A percentile compares a stretch with the other conserved stretches of the same genome.
phyloP scores from a whole-genome alignment of 2,113 vertebrate species.

The Rattus rattus region DNA sequence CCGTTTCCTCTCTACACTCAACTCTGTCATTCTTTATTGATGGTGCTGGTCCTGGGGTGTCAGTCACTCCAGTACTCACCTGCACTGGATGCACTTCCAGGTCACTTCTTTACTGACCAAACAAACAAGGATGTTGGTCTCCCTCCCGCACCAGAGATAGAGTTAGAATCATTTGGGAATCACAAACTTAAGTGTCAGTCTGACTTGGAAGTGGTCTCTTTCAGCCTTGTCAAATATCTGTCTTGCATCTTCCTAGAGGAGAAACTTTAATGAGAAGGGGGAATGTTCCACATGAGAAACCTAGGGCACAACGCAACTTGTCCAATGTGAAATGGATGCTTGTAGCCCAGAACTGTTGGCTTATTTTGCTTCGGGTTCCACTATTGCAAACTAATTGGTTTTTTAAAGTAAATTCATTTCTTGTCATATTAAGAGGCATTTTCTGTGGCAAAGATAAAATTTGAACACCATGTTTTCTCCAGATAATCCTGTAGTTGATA shows the following conservation, averaged over 20 bases:
- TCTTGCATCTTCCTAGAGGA: not conserved
- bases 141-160: too few species aligned
- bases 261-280: not conserved
- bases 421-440: not conserved
- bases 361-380: not conserved
- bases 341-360: not conserved
- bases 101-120: not conserved
- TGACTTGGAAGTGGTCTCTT: not conserved
- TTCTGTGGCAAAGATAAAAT: conserved; percentile 17
- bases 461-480: not conserved
- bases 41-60: too few species aligned
- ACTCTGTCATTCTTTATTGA: not conserved
- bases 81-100: not conserved
- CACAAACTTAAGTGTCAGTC: not conserved
- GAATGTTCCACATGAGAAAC: not conserved
- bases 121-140: not conserved
- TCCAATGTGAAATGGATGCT: not conserved
- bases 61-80: not conserved
- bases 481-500: not conserved
- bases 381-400: not conserved
- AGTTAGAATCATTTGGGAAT: not conserved
- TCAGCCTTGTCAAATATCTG: not conserved
- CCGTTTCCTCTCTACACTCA: not conserved
- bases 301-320: not conserved
- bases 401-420: not conserved